A percentile compares a stretch with the other conserved stretches of the same genome.
phyloP scores from a whole-genome alignment of 1,140 invertebrate species.

The Oncopeltus fasciatus region DNA sequence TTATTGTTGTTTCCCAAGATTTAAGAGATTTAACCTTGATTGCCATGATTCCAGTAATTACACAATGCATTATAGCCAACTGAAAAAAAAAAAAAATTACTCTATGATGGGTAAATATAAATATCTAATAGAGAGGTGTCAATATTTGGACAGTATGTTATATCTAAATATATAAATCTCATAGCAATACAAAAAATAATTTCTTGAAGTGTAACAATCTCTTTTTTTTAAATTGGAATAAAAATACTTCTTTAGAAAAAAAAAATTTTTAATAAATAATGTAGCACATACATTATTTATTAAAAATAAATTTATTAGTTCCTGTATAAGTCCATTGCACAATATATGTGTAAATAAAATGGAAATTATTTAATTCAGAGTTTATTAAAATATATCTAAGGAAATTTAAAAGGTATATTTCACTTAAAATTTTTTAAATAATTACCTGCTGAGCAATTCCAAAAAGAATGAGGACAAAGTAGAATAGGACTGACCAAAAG shows the following conservation, averaged over 20 bases:
- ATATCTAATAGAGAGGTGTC: neutral
- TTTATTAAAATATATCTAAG: no score
- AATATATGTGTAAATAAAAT: no score
- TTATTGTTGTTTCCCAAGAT: conserved; percentile 70
- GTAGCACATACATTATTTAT: neutral
- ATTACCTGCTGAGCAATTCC: conserved; percentile 67
- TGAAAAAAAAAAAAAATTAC: conserved; percentile 30
- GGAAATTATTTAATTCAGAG: no score
- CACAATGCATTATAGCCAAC: conserved; percentile 63
- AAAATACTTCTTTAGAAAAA: neutral
- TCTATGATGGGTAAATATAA: neutral
- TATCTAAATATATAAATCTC: neutral
- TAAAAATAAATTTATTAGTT: no score
- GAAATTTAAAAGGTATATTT: no score
- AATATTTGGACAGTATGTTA: neutral
- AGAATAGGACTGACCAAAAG: conserved; percentile 76
- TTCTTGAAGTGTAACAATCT: no score
- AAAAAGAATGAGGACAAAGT: conserved; percentile 69
- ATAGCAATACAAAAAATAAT: no score
- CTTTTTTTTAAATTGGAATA: no score
- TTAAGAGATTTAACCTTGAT: conserved; percentile 54
- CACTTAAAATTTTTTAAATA: no score
- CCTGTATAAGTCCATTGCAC: no score
- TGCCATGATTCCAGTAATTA: conserved; percentile 63
- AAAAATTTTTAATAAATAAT: neutral